Conservation (phyloP, 2,797 vertebrate genomes). For the Erpetoichthys calabaricus region DNA sequence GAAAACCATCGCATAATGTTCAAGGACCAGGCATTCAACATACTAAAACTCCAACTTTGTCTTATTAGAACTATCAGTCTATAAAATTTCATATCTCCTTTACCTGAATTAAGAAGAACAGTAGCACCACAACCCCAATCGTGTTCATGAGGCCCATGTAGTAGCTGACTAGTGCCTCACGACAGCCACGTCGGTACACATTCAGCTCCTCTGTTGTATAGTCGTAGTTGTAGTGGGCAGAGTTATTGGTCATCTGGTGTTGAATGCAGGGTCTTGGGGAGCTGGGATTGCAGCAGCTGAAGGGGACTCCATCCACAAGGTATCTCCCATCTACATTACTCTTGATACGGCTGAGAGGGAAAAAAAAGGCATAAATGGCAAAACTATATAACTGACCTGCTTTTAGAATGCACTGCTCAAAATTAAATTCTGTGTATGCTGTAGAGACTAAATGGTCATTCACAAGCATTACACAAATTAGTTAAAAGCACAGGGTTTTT, state of each 20-base stretch:
- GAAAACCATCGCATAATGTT: no score
- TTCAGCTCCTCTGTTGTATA: constrained; percentile 64
- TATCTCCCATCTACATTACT: constrained; percentile 68
- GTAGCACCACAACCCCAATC: constrained; percentile 51
- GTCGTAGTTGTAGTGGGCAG: constrained; percentile 63
- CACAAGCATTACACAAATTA: neutral
- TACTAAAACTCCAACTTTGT: no score
- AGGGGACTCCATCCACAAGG: constrained; percentile 60
- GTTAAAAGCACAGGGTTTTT: no score
- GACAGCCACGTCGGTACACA: constrained; percentile 55
- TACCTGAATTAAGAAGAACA: constrained; percentile 57
- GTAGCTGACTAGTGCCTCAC: constrained; percentile 53
- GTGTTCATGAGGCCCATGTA: constrained; percentile 63
- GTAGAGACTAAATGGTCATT: neutral
- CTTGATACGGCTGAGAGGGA: constrained; percentile 41
- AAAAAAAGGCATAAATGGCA: neutral
- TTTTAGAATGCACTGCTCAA: no score
- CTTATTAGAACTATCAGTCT: no score
- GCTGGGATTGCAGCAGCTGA: constrained; percentile 67
- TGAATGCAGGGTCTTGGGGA: constrained; percentile 67
- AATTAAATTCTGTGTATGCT: neutral
- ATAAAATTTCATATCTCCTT: neutral
- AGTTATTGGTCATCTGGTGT: constrained; percentile 59
- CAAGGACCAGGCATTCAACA: no score
- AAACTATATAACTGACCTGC: no score